These are phyloP conservation scores for Luperina testacea DNA, from an alignment of 2,888 invertebrate species.

Conservation along the genomic window DNA sequence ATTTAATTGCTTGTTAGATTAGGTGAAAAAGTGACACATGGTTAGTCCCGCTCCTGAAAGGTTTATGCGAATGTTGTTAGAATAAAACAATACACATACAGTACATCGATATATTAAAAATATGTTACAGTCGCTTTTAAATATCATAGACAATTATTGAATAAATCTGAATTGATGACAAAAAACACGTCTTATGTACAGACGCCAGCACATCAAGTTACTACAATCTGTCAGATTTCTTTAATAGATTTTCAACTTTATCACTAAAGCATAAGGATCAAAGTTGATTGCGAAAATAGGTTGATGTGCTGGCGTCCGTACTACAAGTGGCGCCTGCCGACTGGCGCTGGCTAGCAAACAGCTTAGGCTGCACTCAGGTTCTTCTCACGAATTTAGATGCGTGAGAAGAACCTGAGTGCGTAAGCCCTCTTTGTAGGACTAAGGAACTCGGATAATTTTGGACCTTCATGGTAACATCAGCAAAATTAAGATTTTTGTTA, in stretches of 20 bases:
- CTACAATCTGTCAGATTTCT: too few species aligned
- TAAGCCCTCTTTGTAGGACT: background rate
- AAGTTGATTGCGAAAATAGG: too few species aligned
- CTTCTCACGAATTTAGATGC: too few species aligned
- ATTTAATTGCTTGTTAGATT: background rate
- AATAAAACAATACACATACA: conserved; percentile 19
- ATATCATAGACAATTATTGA: background rate
- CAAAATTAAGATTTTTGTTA: too few species aligned
- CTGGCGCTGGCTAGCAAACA: background rate
- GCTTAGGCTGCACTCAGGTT: too few species aligned
- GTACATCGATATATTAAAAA: conserved; percentile 7
- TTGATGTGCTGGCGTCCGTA: too few species aligned
- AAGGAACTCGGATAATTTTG: background rate
- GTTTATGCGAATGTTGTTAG: background rate
- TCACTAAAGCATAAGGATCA: too few species aligned
- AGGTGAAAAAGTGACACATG: background rate
- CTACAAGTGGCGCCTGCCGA: too few species aligned
- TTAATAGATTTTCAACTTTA: too few species aligned
- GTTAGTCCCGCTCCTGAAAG: background rate
- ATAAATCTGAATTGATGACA: background rate
- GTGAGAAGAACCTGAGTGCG: background rate
- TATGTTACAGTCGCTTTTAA: background rate
- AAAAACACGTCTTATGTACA: background rate
- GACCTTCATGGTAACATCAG: too few species aligned
- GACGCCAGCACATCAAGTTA: too few species aligned